Percentiles rank a stretch among this genome's conserved stretches.
Evolutionary conservation across 2,888 invertebrate species (phyloP).

Genomic region (Dione vanillae): DNA sequence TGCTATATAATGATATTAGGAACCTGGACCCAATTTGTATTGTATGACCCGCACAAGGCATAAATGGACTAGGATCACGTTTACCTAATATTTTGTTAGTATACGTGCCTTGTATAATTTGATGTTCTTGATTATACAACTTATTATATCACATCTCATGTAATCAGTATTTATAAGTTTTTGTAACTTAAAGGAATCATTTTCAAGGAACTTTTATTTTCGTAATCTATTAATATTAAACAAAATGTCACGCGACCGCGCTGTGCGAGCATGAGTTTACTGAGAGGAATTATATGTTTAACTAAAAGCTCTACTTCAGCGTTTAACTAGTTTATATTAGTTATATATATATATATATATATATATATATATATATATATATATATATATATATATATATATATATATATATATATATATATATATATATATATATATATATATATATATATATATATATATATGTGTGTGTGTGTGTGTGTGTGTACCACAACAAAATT

Average conservation of each 20-base stretch:
- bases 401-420: no score
- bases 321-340: no score
- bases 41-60: neutral
- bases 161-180: no score
- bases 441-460: no score
- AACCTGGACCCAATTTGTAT: neutral
- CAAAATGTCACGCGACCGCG: neutral
- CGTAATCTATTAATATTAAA: neutral
- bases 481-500: no score
- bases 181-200: neutral
- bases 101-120: slow-evolving; percentile 13
- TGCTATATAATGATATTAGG: neutral
- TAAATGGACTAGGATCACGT: slow-evolving; percentile 13
- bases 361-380: no score
- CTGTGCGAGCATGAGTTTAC: neutral
- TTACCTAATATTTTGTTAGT: slow-evolving; percentile 11
- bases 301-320: slow-evolving; percentile 2
- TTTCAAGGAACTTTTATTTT: no score
- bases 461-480: no score
- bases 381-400: no score
- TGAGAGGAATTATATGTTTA: slow-evolving; percentile 15
- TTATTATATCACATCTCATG: no score
- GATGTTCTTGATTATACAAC: neutral
- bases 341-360: no score
- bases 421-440: no score